These are phyloP conservation scores for Cavia porcellus DNA, from an alignment of 2,113 vertebrate genomes.

Conservation along the genomic window DNA sequence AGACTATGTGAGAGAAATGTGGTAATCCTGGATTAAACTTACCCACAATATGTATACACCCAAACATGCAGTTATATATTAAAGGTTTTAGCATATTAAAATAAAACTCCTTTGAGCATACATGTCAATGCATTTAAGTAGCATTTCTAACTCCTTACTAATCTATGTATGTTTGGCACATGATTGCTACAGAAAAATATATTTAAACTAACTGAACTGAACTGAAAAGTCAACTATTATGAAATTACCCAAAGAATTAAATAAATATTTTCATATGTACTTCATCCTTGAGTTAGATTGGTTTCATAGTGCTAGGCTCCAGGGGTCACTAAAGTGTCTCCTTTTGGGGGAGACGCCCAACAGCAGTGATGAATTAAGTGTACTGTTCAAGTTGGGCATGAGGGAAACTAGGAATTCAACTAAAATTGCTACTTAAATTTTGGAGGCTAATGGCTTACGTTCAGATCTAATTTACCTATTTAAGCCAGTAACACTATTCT, in stretches of 20 bases:
- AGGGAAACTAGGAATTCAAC: slow-evolving; percentile 20
- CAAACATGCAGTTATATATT: neutral
- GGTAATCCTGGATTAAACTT: neutral
- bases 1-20: neutral
- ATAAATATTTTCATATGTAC: neutral
- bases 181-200: neutral
- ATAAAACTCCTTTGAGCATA: neutral
- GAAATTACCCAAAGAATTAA: neutral
- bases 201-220: slow-evolving; percentile 22
- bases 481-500: slow-evolving; percentile 21
- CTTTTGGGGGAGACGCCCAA: neutral
- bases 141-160: neutral
- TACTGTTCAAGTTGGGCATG: neutral
- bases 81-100: neutral
- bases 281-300: neutral
- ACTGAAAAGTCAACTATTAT: neutral
- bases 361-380: neutral
- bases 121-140: neutral
- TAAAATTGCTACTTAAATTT: slow-evolving; percentile 37
- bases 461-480: neutral
- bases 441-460: neutral
- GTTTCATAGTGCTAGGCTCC: neutral
- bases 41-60: neutral
- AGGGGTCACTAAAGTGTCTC: neutral
- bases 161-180: neutral